A percentile compares a stretch with the other conserved stretches of the same genome.
These are phyloP conservation scores for Heliconius charithonia DNA, from an alignment of 2,888 invertebrate genomes.

Conservation along the genomic window DNA sequence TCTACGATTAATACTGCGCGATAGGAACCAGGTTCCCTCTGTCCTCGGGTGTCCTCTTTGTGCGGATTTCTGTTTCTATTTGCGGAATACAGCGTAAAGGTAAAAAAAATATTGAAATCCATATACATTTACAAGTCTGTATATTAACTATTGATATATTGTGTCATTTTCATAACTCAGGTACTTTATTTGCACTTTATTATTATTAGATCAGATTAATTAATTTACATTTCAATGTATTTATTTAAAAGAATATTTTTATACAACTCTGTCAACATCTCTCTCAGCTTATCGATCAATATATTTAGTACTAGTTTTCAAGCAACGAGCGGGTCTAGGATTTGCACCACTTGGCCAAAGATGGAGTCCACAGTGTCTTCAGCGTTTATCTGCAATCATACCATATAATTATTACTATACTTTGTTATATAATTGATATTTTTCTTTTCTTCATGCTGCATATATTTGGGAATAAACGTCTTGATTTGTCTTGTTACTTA, in stretches of 20 bases:
- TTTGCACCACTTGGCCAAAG: conserved; percentile 87
- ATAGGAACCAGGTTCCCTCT: not conserved
- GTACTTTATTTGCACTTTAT: not conserved
- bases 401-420: no score
- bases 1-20: not conserved
- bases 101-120: no score
- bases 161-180: not conserved
- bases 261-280: not conserved
- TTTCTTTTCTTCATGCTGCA: not conserved
- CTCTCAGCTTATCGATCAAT: not conserved
- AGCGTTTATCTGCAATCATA: conserved; percentile 88
- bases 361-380: conserved; percentile 90
- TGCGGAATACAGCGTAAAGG: no score
- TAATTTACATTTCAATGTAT: not conserved
- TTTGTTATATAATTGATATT: no score
- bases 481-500: not conserved
- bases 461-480: not conserved
- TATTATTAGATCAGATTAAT: not conserved
- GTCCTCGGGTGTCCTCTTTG: no score
- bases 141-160: not conserved
- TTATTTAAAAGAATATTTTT: not conserved
- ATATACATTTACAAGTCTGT: not conserved
- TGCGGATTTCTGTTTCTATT: no score
- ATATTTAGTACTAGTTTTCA: conserved; percentile 35
- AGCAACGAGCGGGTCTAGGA: conserved; percentile 83